These are phyloP conservation scores for Apocrypta bakeri DNA, from an alignment of 1,140 invertebrate species.

Conservation along the genomic window DNA sequence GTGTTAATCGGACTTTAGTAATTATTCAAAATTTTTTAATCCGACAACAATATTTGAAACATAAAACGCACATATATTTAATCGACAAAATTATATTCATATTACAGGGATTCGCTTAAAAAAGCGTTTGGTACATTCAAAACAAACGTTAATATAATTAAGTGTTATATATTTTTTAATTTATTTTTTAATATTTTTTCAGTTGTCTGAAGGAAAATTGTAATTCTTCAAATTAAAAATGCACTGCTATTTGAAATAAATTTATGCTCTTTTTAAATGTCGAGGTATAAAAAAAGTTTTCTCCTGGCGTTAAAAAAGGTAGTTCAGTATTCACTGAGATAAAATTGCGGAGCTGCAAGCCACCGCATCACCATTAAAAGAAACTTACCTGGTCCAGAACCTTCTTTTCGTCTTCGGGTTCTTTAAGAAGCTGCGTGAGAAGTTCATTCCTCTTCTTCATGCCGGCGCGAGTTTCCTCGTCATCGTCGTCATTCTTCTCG, in stretches of 20 bases:
- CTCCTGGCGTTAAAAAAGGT: not conserved
- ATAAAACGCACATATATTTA: no score
- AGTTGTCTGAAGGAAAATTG: not conserved
- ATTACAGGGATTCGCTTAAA: not conserved
- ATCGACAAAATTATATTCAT: not conserved
- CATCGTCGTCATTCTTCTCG: slow-evolving; percentile 87
- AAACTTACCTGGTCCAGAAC: slow-evolving; percentile 28
- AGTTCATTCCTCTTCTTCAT: slow-evolving; percentile 82
- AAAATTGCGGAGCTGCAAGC: not conserved
- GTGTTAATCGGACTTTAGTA: not conserved
- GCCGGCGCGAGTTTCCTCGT: slow-evolving; percentile 77
- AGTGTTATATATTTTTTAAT: no score
- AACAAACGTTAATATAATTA: no score
- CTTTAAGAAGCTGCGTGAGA: slow-evolving; percentile 86
- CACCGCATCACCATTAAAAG: not conserved
- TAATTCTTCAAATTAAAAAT: not conserved
- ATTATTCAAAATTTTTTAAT: no score
- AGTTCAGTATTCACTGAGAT: not conserved
- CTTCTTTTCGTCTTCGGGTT: slow-evolving; percentile 71
- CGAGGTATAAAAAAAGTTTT: not conserved
- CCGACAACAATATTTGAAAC: no score
- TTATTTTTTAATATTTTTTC: no score
- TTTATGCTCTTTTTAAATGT: not conserved
- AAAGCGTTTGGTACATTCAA: no score
- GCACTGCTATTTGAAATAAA: not conserved